Evolutionary conservation across 2,113 vertebrate species (phyloP), one percentile per base, ranked within the genome.

Genomic region (Heterochromis multidens): DNA sequence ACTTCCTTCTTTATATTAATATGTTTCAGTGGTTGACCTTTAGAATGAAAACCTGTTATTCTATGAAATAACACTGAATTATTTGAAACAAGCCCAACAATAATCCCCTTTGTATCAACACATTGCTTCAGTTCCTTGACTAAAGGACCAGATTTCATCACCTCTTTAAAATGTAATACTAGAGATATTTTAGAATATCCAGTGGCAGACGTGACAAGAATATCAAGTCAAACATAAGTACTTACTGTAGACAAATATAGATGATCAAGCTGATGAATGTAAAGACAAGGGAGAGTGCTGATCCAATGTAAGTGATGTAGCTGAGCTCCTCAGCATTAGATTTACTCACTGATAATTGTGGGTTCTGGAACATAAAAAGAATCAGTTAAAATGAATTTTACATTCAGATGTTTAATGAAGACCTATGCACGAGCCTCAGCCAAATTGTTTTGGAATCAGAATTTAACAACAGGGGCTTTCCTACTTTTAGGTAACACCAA

Each of bases 301-400:
- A 97, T 67, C 97, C 97, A 2, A 91, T 23, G 1, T 95, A 96
- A 70, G 96, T 96, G 85, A 97, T 95, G 60, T 85, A 91, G 1
- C 43, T 91, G 3, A 98, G 91, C 19, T 37, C 65, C 17, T 17
- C 13, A 1, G 62, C 82, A 10, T 88, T n/a, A 1, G 3, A 6
- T 40, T 59, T 3, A 58, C 84, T 86, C 80, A 92, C 58, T 23
- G 81, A 81, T 29, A 91, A 7, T 2, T 17, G 58, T 5, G 94
- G 85, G 33, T 91, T 92, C 94, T 95, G 85, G 2, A 65, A 78
- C 2, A 89, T n/a, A 56, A 49, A 9, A 85, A 84, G 8, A 61
- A 19, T 1, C 0, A 6, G 46, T n/a, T 77, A 29, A 74, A 72
- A 52, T 52, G 25, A 0, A 52, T 17, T 46, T 43, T 46, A 81